Evolutionary conservation across 2,888 invertebrate genomes (phyloP), one percentile per base, ranked within the genome.

Genomic region (Dicycla oo): DNA sequence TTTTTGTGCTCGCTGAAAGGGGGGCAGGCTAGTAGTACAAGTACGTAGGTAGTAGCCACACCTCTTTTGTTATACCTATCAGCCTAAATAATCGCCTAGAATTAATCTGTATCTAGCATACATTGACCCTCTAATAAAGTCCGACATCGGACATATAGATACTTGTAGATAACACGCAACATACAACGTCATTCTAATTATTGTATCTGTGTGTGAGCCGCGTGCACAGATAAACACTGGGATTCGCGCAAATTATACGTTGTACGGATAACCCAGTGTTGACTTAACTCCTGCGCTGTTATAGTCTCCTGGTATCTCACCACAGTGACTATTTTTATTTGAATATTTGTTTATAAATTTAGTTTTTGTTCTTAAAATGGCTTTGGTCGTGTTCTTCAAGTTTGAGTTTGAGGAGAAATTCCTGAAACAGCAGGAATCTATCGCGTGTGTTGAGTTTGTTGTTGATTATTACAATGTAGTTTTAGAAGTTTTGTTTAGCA

Each of bases 391-490:
- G 70, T 81, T 82, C 73, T 74, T 80, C 60, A 87, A 85, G 49
- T 78, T 80, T 68, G 83, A 88, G 51, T 76, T 81, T 63, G 81
- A 85, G 71, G 80, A 85, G 38, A 82, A 77, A 68, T 82, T 84
- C 43, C 74, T 84, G 80, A 75, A 83, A 66, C 81, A 74, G 30
- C 75, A 83, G 73, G 82, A 85, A 69, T 84, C 66, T 60, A 77
- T 87, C 57, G 85, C 87, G 90, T 91, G 86, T 86, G 91, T 90
- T 87, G 76, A 90, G 73, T 86, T 89, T 78, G 56, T 87, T 85
- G 76, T 81, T 76, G 47, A 81, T 83, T 75, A 72, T 85, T 78
- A 73, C 80, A 80, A 89, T 78, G 76, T 90, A 86, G 86, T 88
- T 80, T 66, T 88, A 85, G 86, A 87, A 74, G 76, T 76, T 81